Conservation (phyloP, 2,113 vertebrate genomes). For the Oreochromis aureus region DNA sequence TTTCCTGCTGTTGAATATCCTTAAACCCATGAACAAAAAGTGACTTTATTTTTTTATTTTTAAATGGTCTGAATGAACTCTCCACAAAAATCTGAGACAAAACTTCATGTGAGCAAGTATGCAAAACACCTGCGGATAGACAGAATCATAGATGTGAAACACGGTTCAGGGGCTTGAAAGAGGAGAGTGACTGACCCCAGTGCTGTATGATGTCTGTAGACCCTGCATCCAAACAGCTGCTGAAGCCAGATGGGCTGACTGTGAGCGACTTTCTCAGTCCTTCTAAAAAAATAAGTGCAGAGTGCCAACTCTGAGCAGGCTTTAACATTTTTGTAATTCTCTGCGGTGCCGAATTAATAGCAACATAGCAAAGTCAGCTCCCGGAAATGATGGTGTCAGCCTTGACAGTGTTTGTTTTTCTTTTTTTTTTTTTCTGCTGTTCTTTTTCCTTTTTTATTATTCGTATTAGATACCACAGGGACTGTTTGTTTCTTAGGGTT, state of each 20-base stretch:
- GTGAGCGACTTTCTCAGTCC: background rate
- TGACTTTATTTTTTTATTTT: background rate
- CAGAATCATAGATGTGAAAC: background rate
- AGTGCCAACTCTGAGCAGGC: background rate
- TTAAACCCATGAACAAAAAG: background rate
- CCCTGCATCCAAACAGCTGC: background rate
- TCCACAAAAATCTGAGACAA: background rate
- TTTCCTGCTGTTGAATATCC: background rate
- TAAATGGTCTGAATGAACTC: background rate
- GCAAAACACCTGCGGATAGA: background rate
- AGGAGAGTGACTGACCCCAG: background rate
- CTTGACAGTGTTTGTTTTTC: background rate
- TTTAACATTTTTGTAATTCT: background rate
- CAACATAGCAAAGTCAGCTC: background rate
- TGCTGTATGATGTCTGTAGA: background rate
- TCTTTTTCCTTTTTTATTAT: background rate
- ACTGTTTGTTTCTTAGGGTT: background rate
- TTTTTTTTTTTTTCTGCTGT: background rate
- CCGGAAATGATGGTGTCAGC: background rate
- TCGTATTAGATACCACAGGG: background rate
- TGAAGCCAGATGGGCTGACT: background rate
- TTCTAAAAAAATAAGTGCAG: background rate
- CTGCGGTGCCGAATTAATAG: background rate
- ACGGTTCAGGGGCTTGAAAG: background rate
- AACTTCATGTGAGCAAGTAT: background rate